Base-by-base conservation (phyloP, 2,888 invertebrate species). In the Trissolcus brochymenae region DNA sequence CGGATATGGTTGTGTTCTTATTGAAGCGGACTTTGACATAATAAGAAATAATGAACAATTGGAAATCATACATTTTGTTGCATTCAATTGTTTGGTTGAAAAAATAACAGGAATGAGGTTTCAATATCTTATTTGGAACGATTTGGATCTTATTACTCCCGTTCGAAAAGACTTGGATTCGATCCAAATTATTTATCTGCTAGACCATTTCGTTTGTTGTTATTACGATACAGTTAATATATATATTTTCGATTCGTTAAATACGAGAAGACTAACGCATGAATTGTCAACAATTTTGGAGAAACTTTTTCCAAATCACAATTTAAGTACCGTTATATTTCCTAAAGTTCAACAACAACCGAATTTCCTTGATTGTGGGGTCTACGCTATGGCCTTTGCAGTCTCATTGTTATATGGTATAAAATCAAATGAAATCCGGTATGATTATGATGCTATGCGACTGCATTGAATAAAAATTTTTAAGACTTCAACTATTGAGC, bases 351-450 rank as follows among this genome's bases (percentile, higher is more conserved):
- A 59, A 49, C 11, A 14, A 21, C 59, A 59, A 46, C 46, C 46
- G 6, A 59, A 59, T 19, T 46, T 19, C 1, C 13, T 59, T 7
- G 59, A 59, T 21, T 59, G 59, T 59, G 59, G 46, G n/a, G 41
- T 59, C 1, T 49, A 41, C 25, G 59, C 59, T n/a, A 59, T 46
- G n/a, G 61, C n/a, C 53, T 19, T 68, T 21, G 53, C 53, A 25
- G n/a, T 59, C 16, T 68, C 68, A n/a, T n/a, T 68, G 6, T 14
- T 68, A 21, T 46, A 14, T 16, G 46, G 35, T 7, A 46, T 68
- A n/a, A 53, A 60, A 17, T 60, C 55, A 7, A 21, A 54, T 29
- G 49, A 43, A 54, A n/a, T n/a, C n/a, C n/a, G n/a, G n/a, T n/a
- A n/a, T n/a, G n/a, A n/a, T n/a, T n/a, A n/a, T n/a, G n/a, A n/a